phyloP scores from a whole-genome alignment of 37 sponge, comb jelly and placozoan species.

The Halisarca cf. caerulea region DNA sequence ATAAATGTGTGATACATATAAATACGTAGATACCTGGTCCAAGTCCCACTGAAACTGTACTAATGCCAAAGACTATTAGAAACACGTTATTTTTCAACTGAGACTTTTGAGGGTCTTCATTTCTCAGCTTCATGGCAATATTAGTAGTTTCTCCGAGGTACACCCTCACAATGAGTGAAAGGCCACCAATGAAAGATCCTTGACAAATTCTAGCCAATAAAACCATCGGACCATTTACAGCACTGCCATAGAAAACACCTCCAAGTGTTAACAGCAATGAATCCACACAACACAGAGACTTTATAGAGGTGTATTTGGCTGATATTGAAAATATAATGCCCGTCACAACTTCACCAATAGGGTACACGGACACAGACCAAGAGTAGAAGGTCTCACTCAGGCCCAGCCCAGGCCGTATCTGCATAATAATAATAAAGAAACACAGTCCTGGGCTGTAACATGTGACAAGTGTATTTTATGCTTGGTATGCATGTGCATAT shows the following conservation, averaged over 20 bases:
- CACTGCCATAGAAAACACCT: slow-evolving; percentile 36
- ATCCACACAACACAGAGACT: slow-evolving; percentile 1
- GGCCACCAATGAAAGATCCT: slow-evolving; percentile 26
- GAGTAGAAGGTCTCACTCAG: slow-evolving; percentile 48
- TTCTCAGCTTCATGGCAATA: not conserved
- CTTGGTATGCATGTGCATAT: too few species aligned
- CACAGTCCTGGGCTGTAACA: not conserved
- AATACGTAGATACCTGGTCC: not conserved
- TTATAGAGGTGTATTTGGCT: slow-evolving; percentile 4
- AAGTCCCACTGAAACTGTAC: not conserved
- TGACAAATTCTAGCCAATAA: slow-evolving; percentile 28
- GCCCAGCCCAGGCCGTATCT: slow-evolving; percentile 50
- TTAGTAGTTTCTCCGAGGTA: slow-evolving; percentile 12
- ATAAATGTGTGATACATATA: too few species aligned
- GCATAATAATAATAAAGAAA: not conserved
- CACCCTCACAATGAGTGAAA: not conserved
- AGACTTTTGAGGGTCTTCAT: not conserved
- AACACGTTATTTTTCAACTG: slow-evolving; percentile 9
- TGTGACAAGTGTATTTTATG: too few species aligned
- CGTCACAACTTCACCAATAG: slow-evolving; percentile 39
- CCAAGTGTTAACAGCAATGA: not conserved
- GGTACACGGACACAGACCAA: slow-evolving; percentile 14
- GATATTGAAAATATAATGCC: slow-evolving; percentile 5
- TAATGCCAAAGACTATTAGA: not conserved
- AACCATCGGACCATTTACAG: slow-evolving; percentile 44